A percentile compares a stretch with the other conserved stretches of the same genome.
These are phyloP conservation scores for Abramis brama DNA, from an alignment of 2,113 vertebrate species.

Conservation along the genomic window DNA sequence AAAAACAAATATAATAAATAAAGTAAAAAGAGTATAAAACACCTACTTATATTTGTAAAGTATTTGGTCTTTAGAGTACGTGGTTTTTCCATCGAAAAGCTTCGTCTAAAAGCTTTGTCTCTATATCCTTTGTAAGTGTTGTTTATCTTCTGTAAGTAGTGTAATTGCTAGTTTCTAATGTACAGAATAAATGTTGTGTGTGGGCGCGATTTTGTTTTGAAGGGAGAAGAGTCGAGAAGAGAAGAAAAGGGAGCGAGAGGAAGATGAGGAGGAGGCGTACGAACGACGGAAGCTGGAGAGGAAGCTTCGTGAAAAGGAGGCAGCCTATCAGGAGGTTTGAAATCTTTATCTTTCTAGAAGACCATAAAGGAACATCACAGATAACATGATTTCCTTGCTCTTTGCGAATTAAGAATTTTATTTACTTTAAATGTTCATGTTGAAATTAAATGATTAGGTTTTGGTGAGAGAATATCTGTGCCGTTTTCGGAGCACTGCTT, in stretches of 20 bases:
- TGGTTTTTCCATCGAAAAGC: background rate
- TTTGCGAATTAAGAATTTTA: background rate
- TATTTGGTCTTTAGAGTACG: background rate
- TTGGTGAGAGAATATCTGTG: background rate
- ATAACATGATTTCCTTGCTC: background rate
- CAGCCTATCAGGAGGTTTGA: slow-evolving; percentile 95
- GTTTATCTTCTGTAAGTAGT: slow-evolving; percentile 1
- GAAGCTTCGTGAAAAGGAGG: slow-evolving; percentile 95
- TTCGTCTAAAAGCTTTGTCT: background rate
- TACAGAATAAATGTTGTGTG: slow-evolving; percentile 23
- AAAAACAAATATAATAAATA: background rate
- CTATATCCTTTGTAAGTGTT: slow-evolving; percentile 1
- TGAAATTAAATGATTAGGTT: no score
- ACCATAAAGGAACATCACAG: background rate
- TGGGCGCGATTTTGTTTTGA: slow-evolving; percentile 27
- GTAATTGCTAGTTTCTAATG: slow-evolving; percentile 32
- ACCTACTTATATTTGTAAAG: background rate
- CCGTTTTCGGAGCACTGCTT: background rate
- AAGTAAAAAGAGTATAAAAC: background rate
- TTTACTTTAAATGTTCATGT: background rate
- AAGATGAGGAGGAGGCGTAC: slow-evolving; percentile 95
- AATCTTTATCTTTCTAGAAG: background rate
- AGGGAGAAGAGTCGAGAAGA: slow-evolving; percentile 90
- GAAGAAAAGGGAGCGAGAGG: slow-evolving; percentile 92
- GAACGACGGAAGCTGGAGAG: slow-evolving; percentile 94